Evolutionary conservation across 2,888 invertebrate genomes (phyloP).

Genomic region (Abrostola tripartita): DNA sequence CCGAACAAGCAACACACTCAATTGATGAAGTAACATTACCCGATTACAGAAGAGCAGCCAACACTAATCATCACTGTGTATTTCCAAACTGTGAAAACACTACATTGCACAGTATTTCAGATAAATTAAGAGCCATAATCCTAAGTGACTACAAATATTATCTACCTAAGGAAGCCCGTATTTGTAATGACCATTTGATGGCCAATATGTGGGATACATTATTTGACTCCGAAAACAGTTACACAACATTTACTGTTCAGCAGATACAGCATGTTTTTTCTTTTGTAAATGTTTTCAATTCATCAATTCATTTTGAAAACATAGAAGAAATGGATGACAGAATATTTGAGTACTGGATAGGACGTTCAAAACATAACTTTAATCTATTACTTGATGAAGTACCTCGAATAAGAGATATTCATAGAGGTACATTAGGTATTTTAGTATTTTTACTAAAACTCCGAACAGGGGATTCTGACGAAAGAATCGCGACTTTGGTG

Average conservation of each 20-base stretch:
- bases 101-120: constrained; percentile 14
- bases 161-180: constrained; percentile 21
- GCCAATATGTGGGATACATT: constrained; percentile 26
- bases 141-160: constrained; percentile 26
- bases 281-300: constrained; percentile 36
- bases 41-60: constrained; percentile 34
- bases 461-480: constrained; percentile 26
- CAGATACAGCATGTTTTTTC: constrained; percentile 39
- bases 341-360: constrained; percentile 35
- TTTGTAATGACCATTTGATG: constrained; percentile 15
- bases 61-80: constrained; percentile 30
- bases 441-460: constrained; percentile 19
- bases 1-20: constrained; percentile 2
- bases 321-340: constrained; percentile 15
- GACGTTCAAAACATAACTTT: constrained; percentile 24
- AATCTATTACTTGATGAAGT: constrained; percentile 3
- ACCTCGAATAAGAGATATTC: constrained; percentile 3
- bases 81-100: constrained; percentile 23
- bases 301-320: constrained; percentile 28
- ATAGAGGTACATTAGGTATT: constrained; percentile 12
- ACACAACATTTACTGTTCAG: constrained; percentile 23
- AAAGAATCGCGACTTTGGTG: constrained; percentile 15
- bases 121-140: constrained; percentile 20
- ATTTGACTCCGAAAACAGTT: constrained; percentile 29
- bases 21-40: constrained; percentile 16